A percentile compares a stretch with the other conserved stretches of the same genome.
These are phyloP conservation scores for Battus philenor DNA, from an alignment of 1,140 invertebrate genomes.

Conservation along the genomic window DNA sequence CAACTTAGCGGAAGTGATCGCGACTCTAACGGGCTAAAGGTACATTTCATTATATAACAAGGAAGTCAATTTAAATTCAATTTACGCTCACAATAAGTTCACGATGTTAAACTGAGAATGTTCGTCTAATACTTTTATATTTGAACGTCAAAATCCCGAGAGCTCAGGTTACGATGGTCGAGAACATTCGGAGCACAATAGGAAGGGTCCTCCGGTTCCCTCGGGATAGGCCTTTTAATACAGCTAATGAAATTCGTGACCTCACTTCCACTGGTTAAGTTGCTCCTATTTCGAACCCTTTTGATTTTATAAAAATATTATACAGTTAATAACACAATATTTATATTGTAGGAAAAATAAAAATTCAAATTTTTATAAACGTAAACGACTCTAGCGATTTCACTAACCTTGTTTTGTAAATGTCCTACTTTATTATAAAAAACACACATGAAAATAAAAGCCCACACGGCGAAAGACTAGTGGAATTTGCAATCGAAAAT, in stretches of 20 bases:
- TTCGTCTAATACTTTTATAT: constrained; percentile 17
- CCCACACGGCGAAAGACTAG: too few relatives aligned
- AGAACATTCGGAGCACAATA: constrained; percentile 23
- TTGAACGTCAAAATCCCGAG: constrained; percentile 15
- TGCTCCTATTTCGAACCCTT: constrained; percentile 22
- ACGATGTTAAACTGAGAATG: constrained; percentile 15
- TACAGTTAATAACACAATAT: too few relatives aligned
- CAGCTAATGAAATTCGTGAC: constrained; percentile 49
- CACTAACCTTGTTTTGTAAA: background rate
- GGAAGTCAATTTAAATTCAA: constrained; percentile 14
- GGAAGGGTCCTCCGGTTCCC: constrained; percentile 23
- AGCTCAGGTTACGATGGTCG: constrained; percentile 13
- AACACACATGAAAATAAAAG: too few relatives aligned
- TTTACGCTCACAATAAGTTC: constrained; percentile 14
- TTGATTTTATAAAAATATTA: constrained; percentile 12
- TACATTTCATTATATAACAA: constrained; percentile 8
- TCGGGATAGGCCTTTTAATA: constrained; percentile 34
- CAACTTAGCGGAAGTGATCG: too few relatives aligned
- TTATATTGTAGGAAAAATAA: too few relatives aligned
- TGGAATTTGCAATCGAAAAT: too few relatives aligned
- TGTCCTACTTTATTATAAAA: too few relatives aligned
- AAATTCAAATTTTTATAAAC: too few relatives aligned
- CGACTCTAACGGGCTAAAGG: too few relatives aligned
- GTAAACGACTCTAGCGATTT: too few relatives aligned
- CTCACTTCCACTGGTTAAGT: constrained; percentile 23